Base-by-base conservation (phyloP, 2,888 invertebrate genomes). In the Pterobdella sp. region DNA sequence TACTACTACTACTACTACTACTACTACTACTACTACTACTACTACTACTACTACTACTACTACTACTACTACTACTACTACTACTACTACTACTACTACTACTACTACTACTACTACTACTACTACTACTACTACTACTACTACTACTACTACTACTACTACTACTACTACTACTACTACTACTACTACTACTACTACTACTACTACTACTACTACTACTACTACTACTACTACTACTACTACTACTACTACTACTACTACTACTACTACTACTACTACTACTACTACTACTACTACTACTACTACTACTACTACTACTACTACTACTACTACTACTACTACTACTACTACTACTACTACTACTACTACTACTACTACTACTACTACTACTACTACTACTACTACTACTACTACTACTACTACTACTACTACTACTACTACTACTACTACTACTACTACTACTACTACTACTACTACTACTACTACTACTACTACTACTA, bases 1-100 rank as follows among this genome's bases (percentile, higher is more conserved):
- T 42, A 42, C 42, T 42, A 42, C 42, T 42, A 42, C 42, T 42
- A 42, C 42, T 42, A 42, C 42, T 42, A 42, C 42, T 42, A 42
- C 42, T 14, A 42, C 42, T 42, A 42, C 42, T 42, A 42, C 42
- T 42, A 42, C 42, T 42, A 42, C 42, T 42, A 42, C 42, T 42
- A 42, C 42, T 42, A 42, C 42, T 42, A 42, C 42, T 42, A 42
- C 42, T 42, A 14, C 42, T 42, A 42, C 42, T 42, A 42, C 42
- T 18, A 42, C 42, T 42, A 14, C 42, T 42, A 42, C 42, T 42
- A 14, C 42, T 42, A 42, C 42, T 42, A 42, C 42, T 42, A 42
- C 42, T 42, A 42, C 42, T 42, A 42, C 42, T 42, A 42, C 42
- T 42, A 42, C 10, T 42, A 42, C 42, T 42, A 14, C 42, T 42